Conservation (phyloP, 30 jellyfish, hydroid and myxozoan species). For the Hydractinia echinata region DNA sequence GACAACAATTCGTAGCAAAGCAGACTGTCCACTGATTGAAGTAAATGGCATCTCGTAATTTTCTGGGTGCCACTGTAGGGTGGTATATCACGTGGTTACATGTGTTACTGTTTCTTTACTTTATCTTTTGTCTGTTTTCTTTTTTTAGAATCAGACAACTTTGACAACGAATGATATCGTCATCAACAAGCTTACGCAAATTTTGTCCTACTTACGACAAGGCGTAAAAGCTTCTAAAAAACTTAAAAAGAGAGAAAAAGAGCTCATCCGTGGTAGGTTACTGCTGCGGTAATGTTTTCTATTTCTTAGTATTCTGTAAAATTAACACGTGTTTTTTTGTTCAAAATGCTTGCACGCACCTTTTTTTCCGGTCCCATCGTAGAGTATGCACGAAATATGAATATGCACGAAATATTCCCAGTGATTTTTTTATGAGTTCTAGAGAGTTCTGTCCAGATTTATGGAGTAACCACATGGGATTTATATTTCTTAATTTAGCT, state of each 20-base stretch:
- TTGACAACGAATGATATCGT: conserved; percentile 97
- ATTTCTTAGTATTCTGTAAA: not conserved
- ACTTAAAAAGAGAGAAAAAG: conserved; percentile 82
- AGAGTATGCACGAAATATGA: too few relatives aligned
- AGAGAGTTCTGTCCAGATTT: too few relatives aligned
- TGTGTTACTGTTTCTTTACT: not conserved
- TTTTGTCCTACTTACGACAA: conserved; percentile 90
- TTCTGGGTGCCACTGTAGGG: not conserved
- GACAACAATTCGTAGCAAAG: conserved; percentile 87
- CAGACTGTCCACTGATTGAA: conserved; percentile 98
- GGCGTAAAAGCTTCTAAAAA: conserved; percentile 90
- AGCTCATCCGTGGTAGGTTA: conserved; percentile 59
- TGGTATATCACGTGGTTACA: not conserved
- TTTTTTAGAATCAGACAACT: conserved; percentile 77
- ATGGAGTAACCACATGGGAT: too few relatives aligned
- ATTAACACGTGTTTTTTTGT: not conserved
- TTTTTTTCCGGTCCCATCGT: too few relatives aligned
- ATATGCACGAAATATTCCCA: too few relatives aligned
- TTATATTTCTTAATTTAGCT: conserved; percentile 1
- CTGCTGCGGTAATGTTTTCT: not conserved
- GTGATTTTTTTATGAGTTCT: too few relatives aligned
- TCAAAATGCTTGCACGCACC: not conserved
- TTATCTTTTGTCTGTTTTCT: not conserved
- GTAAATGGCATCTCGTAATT: conserved; percentile 23
- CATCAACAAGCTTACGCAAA: conserved; percentile 94